Conservation (phyloP, 2,797 vertebrate genomes). For the Glossophaga mutica region DNA sequence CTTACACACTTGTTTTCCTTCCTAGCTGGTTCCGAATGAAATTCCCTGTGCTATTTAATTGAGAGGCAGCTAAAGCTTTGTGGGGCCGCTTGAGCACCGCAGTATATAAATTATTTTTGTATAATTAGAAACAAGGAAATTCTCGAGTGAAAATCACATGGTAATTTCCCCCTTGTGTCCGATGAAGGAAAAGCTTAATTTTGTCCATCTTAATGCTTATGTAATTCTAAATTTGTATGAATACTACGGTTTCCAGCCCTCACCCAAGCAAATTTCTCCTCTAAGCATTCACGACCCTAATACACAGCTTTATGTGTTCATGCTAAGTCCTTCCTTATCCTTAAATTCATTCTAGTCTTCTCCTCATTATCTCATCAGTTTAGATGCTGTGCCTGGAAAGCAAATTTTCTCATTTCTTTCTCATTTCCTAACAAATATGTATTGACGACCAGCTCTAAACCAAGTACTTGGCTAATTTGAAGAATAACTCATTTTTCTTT, state of each 20-base stretch:
- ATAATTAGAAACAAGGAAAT: slow-evolving; percentile 32
- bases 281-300: background rate
- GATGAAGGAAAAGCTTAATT: slow-evolving; percentile 9
- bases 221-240: slow-evolving; percentile 20
- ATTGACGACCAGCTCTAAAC: background rate
- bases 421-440: background rate
- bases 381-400: background rate
- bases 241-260: background rate
- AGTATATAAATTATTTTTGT: background rate
- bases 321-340: background rate
- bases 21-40: background rate
- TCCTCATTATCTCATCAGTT: background rate
- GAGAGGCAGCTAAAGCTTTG: background rate
- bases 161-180: background rate
- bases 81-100: background rate
- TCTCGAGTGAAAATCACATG: background rate
- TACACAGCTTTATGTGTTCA: background rate
- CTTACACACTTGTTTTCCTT: background rate
- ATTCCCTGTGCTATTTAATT: background rate
- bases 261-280: background rate
- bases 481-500: slow-evolving; percentile 4
- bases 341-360: background rate
- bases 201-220: background rate
- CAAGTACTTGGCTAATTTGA: slow-evolving; percentile 3
- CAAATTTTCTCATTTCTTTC: background rate